Evolutionary conservation across 2,113 vertebrate genomes (phyloP).

Genomic region (Bettongia penicillata): DNA sequence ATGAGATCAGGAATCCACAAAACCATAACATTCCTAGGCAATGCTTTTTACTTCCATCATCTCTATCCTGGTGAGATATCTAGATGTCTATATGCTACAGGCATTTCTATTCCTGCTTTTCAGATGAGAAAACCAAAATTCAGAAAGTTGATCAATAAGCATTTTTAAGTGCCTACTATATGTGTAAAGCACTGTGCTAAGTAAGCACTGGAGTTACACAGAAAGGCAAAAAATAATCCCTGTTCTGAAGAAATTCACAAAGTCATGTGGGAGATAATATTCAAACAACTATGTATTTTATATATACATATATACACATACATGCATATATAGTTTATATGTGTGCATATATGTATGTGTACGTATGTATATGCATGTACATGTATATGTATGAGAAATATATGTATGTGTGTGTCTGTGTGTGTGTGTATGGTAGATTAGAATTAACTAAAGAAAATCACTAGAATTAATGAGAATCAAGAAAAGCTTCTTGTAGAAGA

Average conservation of each 20-base stretch:
- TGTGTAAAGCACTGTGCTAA: background rate
- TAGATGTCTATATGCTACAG: background rate
- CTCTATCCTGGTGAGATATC: background rate
- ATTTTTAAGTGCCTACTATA: background rate
- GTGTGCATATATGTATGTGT: no score
- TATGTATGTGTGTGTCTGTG: no score
- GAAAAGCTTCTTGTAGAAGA: background rate
- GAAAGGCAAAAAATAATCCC: background rate
- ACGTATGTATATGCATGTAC: no score
- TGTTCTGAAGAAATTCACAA: background rate
- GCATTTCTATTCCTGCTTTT: no score
- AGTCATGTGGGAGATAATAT: background rate
- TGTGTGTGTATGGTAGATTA: background rate
- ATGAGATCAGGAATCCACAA: background rate
- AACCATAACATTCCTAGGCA: background rate
- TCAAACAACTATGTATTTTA: background rate
- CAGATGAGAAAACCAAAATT: background rate
- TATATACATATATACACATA: no score
- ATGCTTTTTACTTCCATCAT: background rate
- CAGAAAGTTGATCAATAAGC: background rate
- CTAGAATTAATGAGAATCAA: background rate
- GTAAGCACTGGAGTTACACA: background rate
- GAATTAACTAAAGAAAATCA: background rate
- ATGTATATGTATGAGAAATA: no score
- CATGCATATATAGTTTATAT: no score